Percentiles rank a stretch among this genome's conserved stretches.
Conservation (phyloP, 2,113 vertebrate species). For the Pangasianodon gigas region DNA sequence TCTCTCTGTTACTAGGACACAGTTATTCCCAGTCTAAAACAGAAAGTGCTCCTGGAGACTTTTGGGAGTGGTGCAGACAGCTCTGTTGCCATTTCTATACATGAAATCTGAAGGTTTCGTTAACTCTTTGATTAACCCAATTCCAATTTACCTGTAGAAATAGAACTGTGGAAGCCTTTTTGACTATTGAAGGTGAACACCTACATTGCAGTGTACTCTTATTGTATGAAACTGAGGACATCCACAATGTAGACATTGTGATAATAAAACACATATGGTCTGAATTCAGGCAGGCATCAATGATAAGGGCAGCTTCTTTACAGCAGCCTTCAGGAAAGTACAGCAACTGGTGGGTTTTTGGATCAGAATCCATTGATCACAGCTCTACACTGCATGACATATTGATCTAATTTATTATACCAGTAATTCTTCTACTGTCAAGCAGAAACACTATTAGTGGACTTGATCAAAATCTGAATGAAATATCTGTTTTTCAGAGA, state of each 20-base stretch:
- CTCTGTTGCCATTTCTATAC: not conserved
- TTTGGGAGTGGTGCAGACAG: not conserved
- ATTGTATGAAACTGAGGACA: not conserved
- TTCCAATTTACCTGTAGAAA: not conserved
- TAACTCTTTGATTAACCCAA: not conserved
- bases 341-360: not conserved
- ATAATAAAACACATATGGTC: not conserved
- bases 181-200: not conserved
- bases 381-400: not conserved
- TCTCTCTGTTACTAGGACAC: conserved; percentile 29
- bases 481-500: not conserved
- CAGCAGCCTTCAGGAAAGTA: not conserved
- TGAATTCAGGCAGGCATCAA: not conserved
- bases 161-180: not conserved
- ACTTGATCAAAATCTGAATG: not conserved
- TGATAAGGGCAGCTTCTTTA: not conserved
- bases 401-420: not conserved
- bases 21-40: conserved; percentile 17
- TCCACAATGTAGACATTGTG: not conserved
- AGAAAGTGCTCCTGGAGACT: conserved; percentile 16
- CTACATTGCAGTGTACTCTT: not conserved
- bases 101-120: not conserved
- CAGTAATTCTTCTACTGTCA: not conserved
- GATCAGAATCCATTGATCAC: not conserved
- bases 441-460: not conserved